Conservation (phyloP, 2,888 invertebrate genomes). For the Drosophila picticornis region DNA sequence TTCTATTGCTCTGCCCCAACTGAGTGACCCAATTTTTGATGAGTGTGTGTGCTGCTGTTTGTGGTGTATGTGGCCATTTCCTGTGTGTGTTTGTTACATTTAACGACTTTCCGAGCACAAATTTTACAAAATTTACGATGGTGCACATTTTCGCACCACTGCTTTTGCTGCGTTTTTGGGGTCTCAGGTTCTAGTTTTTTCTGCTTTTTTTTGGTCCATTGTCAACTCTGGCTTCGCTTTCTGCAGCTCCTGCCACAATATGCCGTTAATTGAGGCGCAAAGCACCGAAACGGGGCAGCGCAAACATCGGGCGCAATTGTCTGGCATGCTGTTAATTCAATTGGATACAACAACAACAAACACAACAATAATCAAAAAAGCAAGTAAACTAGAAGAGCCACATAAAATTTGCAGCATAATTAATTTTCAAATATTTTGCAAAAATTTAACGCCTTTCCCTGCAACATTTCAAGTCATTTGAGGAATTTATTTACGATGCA, state of each 20-base stretch:
- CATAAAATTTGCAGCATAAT: conserved; percentile 44
- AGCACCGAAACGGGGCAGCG: conserved; percentile 36
- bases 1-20: conserved; percentile 51
- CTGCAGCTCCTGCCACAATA: conserved; percentile 56
- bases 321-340: conserved; percentile 75
- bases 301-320: conserved; percentile 59
- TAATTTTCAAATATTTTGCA: conserved; percentile 56
- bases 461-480: conserved; percentile 12
- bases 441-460: conserved; percentile 34
- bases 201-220: conserved; percentile 15
- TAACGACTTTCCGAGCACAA: conserved; percentile 79
- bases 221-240: conserved; percentile 30
- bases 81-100: conserved; percentile 66
- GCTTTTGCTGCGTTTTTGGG: conserved; percentile 39
- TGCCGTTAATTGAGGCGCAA: conserved; percentile 77
- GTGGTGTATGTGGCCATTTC: conserved; percentile 14
- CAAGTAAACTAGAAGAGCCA: conserved; percentile 8
- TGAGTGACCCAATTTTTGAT: conserved; percentile 64
- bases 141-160: conserved; percentile 66
- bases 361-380: conserved; percentile 22
- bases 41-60: conserved; percentile 15
- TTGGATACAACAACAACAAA: conserved; percentile 48
- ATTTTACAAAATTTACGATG: conserved; percentile 77
- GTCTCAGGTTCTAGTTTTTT: conserved; percentile 21
- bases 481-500: conserved; percentile 6